Evolutionary conservation across 2,888 invertebrate species (phyloP).

Genomic region (Horisme vitalbata): DNA sequence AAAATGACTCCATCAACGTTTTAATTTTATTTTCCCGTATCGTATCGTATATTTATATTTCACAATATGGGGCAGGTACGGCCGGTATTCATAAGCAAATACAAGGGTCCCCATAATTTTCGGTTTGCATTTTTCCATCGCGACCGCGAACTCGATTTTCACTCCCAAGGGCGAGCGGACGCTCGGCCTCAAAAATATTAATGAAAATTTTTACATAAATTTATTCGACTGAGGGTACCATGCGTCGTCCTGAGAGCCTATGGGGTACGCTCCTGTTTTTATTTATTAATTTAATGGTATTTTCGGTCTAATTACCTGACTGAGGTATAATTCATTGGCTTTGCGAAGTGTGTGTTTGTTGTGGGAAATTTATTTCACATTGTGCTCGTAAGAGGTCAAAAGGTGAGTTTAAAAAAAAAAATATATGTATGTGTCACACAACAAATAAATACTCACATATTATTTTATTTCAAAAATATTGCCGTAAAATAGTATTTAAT

Average conservation of each 20-base stretch:
- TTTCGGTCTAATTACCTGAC: constrained; percentile 82
- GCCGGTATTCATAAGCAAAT: constrained; percentile 80
- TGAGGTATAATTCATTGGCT: constrained; percentile 80
- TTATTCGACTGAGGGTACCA: constrained; percentile 80
- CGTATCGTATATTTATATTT: constrained; percentile 66
- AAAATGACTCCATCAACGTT: constrained; percentile 54
- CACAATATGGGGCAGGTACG: constrained; percentile 64
- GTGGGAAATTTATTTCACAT: constrained; percentile 47
- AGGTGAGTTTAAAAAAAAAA: neutral
- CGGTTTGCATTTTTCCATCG: constrained; percentile 83
- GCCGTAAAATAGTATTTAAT: too few species aligned
- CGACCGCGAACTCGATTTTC: constrained; percentile 81
- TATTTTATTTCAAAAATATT: too few species aligned
- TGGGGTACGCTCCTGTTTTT: constrained; percentile 76
- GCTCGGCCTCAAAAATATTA: constrained; percentile 82
- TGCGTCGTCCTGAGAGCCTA: constrained; percentile 65
- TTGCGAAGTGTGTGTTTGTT: constrained; percentile 66
- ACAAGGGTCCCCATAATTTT: constrained; percentile 82
- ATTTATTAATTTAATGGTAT: constrained; percentile 83
- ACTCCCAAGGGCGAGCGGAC: constrained; percentile 79
- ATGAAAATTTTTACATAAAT: constrained; percentile 84
- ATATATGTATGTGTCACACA: too few species aligned
- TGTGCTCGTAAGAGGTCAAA: constrained; percentile 3
- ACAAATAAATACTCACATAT: too few species aligned
- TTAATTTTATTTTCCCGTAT: constrained; percentile 70